Evolutionary conservation across 2,888 invertebrate species (phyloP), one percentile per base, ranked within the genome.

Genomic region (Liopterus haemorrhoidalis): DNA sequence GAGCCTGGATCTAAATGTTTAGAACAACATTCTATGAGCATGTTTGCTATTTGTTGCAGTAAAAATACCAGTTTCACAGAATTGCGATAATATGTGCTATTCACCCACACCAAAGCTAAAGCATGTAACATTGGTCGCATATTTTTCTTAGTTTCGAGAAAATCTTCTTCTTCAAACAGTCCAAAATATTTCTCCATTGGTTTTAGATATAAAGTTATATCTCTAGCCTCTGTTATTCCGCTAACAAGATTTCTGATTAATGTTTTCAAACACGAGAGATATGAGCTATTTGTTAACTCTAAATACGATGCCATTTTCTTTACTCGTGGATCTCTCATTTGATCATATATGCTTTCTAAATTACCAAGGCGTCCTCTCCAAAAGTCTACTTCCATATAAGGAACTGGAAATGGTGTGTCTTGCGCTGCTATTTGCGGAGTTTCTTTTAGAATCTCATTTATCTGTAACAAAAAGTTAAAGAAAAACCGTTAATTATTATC

Each of bases 261-360:
- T 9, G 76, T 75, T 57, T 84, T 81, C 64, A 91, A 91, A 46
- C 84, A 79, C 21, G 75, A 72, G 48, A 82, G 76, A 62, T 92
- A 93, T 4, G 85, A 83, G 51, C 92, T 93, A 16, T 79, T 73
- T 0, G 85, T 84, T 51, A 78, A 70, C 64, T 92, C 87, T 20
- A 67, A 54, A 51, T 62, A 68, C 47, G 79, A 77, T 0, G 85
- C 87, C 79, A 94, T 88, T 48, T 85, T 83, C 59, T 85, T 84
- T 0, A 92, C 85, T 56, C 87, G 73, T 5, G 81, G 81, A 61
- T 88, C 85, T n/a, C 81, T 73, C 53, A 94, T 70, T 65, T 95
- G 95, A 24, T 85, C 82, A 59, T 89, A 89, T 44, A 95, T 84
- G 27, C 84, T 85, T 62, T 91, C 88, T 5, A 94, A 69, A 62